Percentiles rank a stretch among this genome's conserved stretches.
These are phyloP conservation scores for Coregonus sp. DNA, from an alignment of 2,797 vertebrate genomes.

Conservation along the genomic window DNA sequence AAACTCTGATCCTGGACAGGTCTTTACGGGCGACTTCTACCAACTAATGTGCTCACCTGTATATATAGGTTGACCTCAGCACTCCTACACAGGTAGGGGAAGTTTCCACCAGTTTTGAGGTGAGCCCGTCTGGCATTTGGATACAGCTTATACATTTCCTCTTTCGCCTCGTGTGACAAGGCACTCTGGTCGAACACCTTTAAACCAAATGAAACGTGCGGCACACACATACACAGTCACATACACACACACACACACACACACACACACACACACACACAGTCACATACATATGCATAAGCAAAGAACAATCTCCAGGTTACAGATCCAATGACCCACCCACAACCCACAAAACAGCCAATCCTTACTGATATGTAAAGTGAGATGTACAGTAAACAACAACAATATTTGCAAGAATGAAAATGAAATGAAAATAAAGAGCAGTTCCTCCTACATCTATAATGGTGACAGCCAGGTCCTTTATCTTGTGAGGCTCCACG, in stretches of 20 bases:
- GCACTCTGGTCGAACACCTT: constrained; percentile 99
- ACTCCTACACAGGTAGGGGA: constrained; percentile 94
- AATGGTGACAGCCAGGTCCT: constrained; percentile 92
- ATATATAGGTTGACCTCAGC: constrained; percentile 97
- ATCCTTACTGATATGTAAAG: neutral
- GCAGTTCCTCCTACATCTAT: constrained; percentile 86
- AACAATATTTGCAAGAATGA: neutral
- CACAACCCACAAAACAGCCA: neutral
- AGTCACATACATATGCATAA: neutral
- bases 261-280: neutral
- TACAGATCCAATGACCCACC: neutral
- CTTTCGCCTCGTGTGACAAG: constrained; percentile 93
- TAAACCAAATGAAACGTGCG: neutral
- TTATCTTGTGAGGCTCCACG: constrained; percentile 97
- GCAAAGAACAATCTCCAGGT: neutral
- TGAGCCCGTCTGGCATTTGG: constrained; percentile 94
- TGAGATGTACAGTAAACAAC: neutral
- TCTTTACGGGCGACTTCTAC: neutral
- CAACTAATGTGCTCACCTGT: constrained; percentile 67
- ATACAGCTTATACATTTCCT: constrained; percentile 98
- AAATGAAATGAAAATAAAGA: neutral
- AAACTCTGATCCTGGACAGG: neutral
- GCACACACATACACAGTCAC: neutral
- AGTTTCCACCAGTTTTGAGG: constrained; percentile 97
- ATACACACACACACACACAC: neutral